Evolutionary conservation across 2,113 vertebrate genomes (phyloP).

Genomic region (Bettongia penicillata): DNA sequence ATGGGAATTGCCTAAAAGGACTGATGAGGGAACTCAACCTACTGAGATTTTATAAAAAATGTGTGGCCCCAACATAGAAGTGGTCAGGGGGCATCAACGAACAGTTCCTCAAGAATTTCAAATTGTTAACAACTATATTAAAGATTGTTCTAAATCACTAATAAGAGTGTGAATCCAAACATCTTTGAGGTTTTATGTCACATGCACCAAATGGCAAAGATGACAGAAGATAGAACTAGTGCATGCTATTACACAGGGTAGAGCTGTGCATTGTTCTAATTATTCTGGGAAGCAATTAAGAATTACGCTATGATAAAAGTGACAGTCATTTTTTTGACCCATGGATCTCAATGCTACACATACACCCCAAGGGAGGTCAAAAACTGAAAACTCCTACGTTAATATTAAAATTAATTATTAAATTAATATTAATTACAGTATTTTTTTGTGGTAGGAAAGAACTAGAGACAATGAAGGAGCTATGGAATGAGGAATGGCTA

Average conservation of each 20-base stretch:
- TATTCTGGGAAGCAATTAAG: not conserved
- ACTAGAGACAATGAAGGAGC: not conserved
- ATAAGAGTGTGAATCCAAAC: not conserved
- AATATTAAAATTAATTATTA: not conserved
- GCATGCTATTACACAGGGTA: not conserved
- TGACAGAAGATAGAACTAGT: not conserved
- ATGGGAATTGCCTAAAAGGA: not conserved
- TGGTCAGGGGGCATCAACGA: not conserved
- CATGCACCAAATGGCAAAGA: not conserved
- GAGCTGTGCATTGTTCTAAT: not conserved
- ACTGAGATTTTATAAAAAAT: not conserved
- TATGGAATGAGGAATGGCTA: not conserved
- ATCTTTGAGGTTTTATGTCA: not conserved
- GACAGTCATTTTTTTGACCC: not conserved
- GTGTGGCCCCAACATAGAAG: not conserved
- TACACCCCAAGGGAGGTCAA: not conserved
- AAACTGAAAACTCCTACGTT: not conserved
- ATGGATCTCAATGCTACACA: not conserved
- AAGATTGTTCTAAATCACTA: not conserved
- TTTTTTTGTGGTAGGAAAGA: not conserved
- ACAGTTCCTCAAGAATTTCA: not conserved
- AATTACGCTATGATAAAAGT: not conserved
- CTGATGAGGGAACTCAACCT: not conserved
- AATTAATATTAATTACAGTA: not conserved
- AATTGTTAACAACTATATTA: not conserved